Evolutionary conservation across 1,140 invertebrate species (phyloP), one percentile per base, ranked within the genome.

Genomic region (Maniola jurtina): DNA sequence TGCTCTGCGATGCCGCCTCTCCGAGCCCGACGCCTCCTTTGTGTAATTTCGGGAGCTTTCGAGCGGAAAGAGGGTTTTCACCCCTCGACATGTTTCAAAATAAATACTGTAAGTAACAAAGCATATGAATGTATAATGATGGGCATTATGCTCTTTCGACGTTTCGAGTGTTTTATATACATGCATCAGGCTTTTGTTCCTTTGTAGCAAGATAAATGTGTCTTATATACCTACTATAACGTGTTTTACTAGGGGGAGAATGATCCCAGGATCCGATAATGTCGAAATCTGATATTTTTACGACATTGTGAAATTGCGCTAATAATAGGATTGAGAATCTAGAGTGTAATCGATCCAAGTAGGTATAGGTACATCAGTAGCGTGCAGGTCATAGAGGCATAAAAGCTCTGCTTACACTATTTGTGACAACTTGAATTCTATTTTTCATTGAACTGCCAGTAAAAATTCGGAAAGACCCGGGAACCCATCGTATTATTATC

Each of bases 41-140:
- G 66, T 71, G 63, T 77, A 69, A 83, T 89, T 90, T 88, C 81
- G 86, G 83, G 79, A 86, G 86, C 86, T 88, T 84, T 88, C 80
- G 71, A 82, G 75, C 84, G 82, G 80, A 80, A 90, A 84, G 85
- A 83, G 88, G 86, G 88, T 79, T 84, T 88, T 82, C 83, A 77
- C 85, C 86, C 83, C 83, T 88, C 80, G 84, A 85, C 77, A 83
- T 71, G 71, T 86, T 86, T 85, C 83, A 89, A 89, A 90, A 89
- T 89, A 89, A 90, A 89, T 89, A 88, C 83, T 87, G 84, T 88
- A 89, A 86, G 82, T 73, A 84, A 89, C 83, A 90, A 88, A 83
- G 85, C 83, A 86, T 81, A 90, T 89, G 86, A 90, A 90, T 90
- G 73, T 88, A 87, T 90, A 90, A 90, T 90, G 86, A 90, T 81